These are phyloP conservation scores for Pseudomyrmex pallidus DNA, from an alignment of 1,140 invertebrate genomes.

Conservation along the genomic window DNA sequence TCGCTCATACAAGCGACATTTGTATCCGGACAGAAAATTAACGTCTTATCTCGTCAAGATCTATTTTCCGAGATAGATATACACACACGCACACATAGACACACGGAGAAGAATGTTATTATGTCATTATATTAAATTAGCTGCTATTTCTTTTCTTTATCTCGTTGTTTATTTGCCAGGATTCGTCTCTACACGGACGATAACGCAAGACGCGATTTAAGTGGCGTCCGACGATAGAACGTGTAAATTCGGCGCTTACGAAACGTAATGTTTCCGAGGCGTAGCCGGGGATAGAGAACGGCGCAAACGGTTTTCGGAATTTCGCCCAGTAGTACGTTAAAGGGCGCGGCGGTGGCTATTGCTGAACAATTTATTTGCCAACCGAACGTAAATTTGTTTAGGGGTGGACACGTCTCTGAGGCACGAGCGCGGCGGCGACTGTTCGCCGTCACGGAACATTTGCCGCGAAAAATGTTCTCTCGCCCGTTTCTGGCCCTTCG, in stretches of 20 bases:
- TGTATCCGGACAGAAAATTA: slow-evolving; percentile 8
- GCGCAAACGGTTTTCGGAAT: slow-evolving; percentile 55
- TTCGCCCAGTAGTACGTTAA: slow-evolving; percentile 50
- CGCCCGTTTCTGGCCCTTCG: slow-evolving; percentile 60
- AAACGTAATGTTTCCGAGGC: slow-evolving; percentile 42
- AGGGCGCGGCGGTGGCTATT: slow-evolving; percentile 50
- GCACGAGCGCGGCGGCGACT: slow-evolving; percentile 60
- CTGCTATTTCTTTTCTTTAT: not conserved
- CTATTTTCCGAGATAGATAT: not conserved
- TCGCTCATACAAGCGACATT: not conserved
- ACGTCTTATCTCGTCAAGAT: not conserved
- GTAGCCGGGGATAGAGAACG: slow-evolving; percentile 33
- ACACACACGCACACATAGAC: too few relatives aligned
- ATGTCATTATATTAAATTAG: slow-evolving; percentile 19
- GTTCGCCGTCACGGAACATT: slow-evolving; percentile 80
- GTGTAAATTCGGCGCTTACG: slow-evolving; percentile 44
- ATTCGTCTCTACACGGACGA: not conserved
- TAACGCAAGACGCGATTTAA: slow-evolving; percentile 42
- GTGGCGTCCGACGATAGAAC: slow-evolving; percentile 12
- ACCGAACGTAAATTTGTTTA: slow-evolving; percentile 78
- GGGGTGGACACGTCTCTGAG: slow-evolving; percentile 72
- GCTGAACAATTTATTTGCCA: slow-evolving; percentile 66
- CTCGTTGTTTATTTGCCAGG: not conserved
- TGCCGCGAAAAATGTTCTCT: slow-evolving; percentile 74
- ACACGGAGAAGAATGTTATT: not conserved